Base-by-base conservation (phyloP, 2,113 vertebrate species). In the Nesoenas mayeri region DNA sequence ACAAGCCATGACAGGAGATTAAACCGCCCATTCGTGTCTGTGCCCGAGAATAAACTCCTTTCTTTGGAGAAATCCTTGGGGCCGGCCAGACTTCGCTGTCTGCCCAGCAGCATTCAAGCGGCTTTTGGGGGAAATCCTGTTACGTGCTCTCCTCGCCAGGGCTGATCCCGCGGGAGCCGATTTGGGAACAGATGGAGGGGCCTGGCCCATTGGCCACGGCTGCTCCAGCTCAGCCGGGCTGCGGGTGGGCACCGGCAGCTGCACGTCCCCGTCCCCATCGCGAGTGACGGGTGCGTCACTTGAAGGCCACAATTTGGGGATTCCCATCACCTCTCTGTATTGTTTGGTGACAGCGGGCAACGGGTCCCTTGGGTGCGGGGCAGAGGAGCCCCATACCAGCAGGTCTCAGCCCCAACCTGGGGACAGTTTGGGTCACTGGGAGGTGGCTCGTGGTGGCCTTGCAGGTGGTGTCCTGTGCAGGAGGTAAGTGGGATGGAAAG, bases 61-160 rank as follows among this genome's bases (percentile, higher is more conserved):
- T 92, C 80, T 77, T 81, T 72, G 69, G 65, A 95, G 84, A 96
- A 89, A 77, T 92, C 82, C 91, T 93, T 8, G 26, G 36, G 73
- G 70, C 77, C 73, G 85, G 92, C 64, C 88, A 91, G n/a, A 69
- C 89, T 92, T 86, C 9, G n/a, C 92, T 95, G 85, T 92, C 94
- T 91, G 89, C 48, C 81, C 16, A 11, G 79, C 88, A 95, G 80
- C 86, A 82, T 85, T 81, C 91, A 94, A 92, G 94, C 80, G 4
- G 96, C 94, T 95, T 92, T 91, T 47, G 26, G 78, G 75, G 91
- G 69, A 92, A 97, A 97, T 95, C 95, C 91, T 96, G 96, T 96
- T 95, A 95, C 26, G 21, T 0, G 0, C 56, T 83, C 18, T 93
- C 67, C 75, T 80, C 5, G 10, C 40, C 25, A 38, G 73, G 57